Evolutionary conservation across 2,113 vertebrate species (phyloP).

Genomic region (Urocynchramus pylzowi): DNA sequence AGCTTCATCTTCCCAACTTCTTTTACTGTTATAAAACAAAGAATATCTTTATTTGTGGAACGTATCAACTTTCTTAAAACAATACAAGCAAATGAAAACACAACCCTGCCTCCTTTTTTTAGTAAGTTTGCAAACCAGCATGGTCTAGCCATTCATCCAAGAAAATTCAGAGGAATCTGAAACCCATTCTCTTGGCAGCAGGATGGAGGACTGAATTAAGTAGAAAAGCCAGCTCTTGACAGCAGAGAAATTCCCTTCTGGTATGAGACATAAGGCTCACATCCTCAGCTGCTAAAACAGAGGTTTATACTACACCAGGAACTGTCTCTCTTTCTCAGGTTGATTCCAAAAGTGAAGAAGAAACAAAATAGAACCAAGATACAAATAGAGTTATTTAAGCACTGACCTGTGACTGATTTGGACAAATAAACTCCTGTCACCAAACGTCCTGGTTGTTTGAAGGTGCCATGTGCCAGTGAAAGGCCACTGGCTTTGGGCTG

Average conservation of each 20-base stretch:
- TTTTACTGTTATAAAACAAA: background rate
- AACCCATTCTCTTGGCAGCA: background rate
- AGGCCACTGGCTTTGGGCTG: background rate
- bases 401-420: background rate
- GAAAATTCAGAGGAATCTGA: constrained; percentile 7
- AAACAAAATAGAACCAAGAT: background rate
- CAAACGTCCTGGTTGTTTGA: background rate
- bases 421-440: background rate
- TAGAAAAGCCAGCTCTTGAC: background rate
- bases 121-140: background rate
- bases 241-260: background rate
- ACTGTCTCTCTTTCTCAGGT: background rate
- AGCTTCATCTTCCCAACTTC: background rate
- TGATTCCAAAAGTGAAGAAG: background rate
- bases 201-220: background rate
- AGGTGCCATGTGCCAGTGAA: background rate
- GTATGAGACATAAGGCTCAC: background rate
- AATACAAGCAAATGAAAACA: background rate
- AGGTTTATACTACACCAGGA: background rate
- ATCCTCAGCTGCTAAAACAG: background rate
- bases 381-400: background rate
- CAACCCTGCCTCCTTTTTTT: background rate
- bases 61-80: background rate
- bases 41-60: background rate
- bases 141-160: background rate